Percentiles rank a stretch among this genome's conserved stretches.
Conservation (phyloP, 2,888 invertebrate genomes). For the Rhaphigaster nebulosa region DNA sequence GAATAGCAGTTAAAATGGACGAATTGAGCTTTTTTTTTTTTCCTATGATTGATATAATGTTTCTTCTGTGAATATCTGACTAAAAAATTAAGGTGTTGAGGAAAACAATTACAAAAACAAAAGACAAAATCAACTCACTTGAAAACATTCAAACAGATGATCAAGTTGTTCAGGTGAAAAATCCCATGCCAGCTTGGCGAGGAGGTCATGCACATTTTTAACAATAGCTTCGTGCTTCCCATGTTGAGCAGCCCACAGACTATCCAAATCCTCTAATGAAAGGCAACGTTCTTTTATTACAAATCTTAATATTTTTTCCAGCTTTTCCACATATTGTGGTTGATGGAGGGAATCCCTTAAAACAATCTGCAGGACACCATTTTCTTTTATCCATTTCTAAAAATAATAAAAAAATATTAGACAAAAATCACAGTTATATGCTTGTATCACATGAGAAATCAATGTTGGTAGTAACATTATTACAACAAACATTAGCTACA, state of each 20-base stretch:
- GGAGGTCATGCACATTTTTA: constrained; percentile 95
- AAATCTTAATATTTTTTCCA: constrained; percentile 97
- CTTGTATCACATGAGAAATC: neutral
- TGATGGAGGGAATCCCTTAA: constrained; percentile 96
- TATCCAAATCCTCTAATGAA: constrained; percentile 91
- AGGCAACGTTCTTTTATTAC: constrained; percentile 94
- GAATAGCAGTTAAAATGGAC: too few relatives aligned
- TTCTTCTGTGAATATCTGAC: too few relatives aligned
- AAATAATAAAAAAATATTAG: too few relatives aligned
- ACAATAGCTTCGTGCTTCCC: constrained; percentile 99
- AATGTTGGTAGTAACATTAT: neutral
- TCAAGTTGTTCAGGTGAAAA: constrained; percentile 97
- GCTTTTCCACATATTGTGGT: constrained; percentile 96
- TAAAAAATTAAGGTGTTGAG: neutral
- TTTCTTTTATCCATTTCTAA: constrained; percentile 95
- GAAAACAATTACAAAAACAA: neutral
- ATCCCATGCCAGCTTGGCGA: constrained; percentile 98
- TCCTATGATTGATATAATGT: too few relatives aligned
- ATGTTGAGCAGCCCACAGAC: constrained; percentile 96
- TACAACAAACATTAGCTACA: neutral
- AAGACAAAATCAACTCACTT: constrained; percentile 73
- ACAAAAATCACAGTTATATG: neutral
- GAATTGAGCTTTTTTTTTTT: too few relatives aligned
- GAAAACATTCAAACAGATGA: constrained; percentile 96
- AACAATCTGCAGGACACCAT: constrained; percentile 94